These are phyloP conservation scores for Theristicus caerulescens DNA, from an alignment of 2,113 vertebrate species.

Conservation along the genomic window DNA sequence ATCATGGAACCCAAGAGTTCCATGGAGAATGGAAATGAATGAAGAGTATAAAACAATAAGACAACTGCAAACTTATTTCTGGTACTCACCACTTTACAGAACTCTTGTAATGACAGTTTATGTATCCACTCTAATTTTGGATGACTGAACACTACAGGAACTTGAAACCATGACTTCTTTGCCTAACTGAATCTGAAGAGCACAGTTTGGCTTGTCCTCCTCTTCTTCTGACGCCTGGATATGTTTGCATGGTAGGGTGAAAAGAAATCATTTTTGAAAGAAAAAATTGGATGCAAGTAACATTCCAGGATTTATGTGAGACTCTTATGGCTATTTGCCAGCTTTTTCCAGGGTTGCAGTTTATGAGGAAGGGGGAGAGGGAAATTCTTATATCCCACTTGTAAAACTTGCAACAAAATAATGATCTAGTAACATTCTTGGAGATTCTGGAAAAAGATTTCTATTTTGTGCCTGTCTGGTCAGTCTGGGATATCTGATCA, in stretches of 20 bases:
- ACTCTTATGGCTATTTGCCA: not conserved
- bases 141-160: not conserved
- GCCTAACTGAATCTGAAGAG: not conserved
- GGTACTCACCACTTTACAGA: not conserved
- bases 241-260: not conserved
- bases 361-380: not conserved
- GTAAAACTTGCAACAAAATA: not conserved
- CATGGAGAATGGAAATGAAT: not conserved
- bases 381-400: not conserved
- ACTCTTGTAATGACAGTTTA: not conserved
- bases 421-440: not conserved
- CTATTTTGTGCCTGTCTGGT: not conserved
- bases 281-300: not conserved
- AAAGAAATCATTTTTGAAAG: not conserved
- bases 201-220: not conserved
- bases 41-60: not conserved
- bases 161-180: conserved; percentile 15
- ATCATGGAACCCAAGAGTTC: not conserved
- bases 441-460: not conserved
- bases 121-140: not conserved
- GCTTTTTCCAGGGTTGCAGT: not conserved
- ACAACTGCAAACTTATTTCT: not conserved
- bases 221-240: not conserved
- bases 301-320: conserved; percentile 1
- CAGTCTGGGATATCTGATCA: not conserved